phyloP scores from a whole-genome alignment of 53 echinoderm and acorn worm species.

The Apostichopus leukothele region DNA sequence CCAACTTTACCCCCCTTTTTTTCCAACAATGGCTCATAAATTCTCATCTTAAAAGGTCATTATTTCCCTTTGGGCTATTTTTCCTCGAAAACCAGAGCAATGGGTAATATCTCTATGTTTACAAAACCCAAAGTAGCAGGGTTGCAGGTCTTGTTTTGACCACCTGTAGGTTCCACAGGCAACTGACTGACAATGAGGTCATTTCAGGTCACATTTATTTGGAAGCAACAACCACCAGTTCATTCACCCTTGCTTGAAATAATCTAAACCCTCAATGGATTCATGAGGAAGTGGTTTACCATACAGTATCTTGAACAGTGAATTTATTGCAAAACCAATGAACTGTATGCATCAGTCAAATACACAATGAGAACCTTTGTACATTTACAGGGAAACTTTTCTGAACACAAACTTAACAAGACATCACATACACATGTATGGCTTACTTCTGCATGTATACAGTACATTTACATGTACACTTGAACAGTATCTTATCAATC shows the following conservation, averaged over 20 bases:
- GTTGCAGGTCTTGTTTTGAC: conserved; percentile 1
- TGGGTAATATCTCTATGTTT: background rate
- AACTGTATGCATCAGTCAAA: too few relatives aligned
- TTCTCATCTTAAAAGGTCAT: background rate
- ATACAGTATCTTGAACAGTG: too few relatives aligned
- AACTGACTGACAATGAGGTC: background rate
- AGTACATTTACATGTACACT: too few relatives aligned
- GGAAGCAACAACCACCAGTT: conserved; percentile 7
- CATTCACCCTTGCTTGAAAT: background rate
- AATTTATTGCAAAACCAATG: too few relatives aligned
- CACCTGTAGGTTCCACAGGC: background rate
- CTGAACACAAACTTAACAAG: too few relatives aligned
- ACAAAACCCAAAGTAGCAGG: background rate
- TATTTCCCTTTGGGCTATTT: conserved; percentile 6
- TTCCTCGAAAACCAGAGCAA: background rate
- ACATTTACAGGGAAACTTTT: too few relatives aligned
- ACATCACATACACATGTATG: too few relatives aligned
- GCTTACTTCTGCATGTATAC: too few relatives aligned
- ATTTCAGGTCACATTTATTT: background rate
- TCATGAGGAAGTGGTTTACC: background rate
- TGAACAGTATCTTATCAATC: too few relatives aligned
- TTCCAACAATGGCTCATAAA: background rate
- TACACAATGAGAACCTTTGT: too few relatives aligned
- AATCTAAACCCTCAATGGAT: background rate
- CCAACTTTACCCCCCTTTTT: background rate